Evolutionary conservation across 2,888 invertebrate species (phyloP), one percentile per base, ranked within the genome.

Genomic region (Hydropsyche betteni): DNA sequence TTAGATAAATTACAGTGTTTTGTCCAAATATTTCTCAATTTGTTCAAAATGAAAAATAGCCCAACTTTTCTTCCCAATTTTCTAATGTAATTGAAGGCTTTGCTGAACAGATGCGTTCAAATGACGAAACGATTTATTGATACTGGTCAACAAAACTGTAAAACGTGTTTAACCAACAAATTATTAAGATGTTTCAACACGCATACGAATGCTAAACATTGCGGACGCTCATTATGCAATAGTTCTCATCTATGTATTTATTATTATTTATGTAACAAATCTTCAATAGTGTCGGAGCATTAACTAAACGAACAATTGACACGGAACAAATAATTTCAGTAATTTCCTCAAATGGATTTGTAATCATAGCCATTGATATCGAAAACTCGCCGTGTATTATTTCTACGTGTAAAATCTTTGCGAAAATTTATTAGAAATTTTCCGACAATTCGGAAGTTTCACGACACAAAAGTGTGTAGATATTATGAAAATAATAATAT

Each of bases 141-240:
- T 36, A 33, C 12, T 12, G 8, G 34, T 34, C 64, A 64, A 36
- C 5, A 36, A 64, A 64, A 58, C 16, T 5, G 58, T 58, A 24
- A 58, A 58, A 8, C 58, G 64, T 64, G 64, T 64, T 36, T 64
- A 36, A 33, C 64, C 64, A 64, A 64, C 64, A 36, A 64, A 64
- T 64, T 64, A 64, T 36, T 64, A n/a, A 44, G 34, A 64, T 34
- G 36, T 64, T 64, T 64, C 64, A n/a, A 36, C 64, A 64, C 36
- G 8, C 8, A 8, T 16, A 24, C 58, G 24, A 4, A 24, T 3
- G 58, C 24, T 64, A 12, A 64, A 5, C 34, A 64, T 24, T 64
- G 36, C 34, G 36, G 64, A 64, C 34, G 64, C n/a, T 33, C 64
- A n/a, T 64, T 64, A 64, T 36, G 12, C 34, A 64, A 64, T 64